phyloP scores from a whole-genome alignment of 2,888 invertebrate genomes.

The Caradrina clavipalpis region DNA sequence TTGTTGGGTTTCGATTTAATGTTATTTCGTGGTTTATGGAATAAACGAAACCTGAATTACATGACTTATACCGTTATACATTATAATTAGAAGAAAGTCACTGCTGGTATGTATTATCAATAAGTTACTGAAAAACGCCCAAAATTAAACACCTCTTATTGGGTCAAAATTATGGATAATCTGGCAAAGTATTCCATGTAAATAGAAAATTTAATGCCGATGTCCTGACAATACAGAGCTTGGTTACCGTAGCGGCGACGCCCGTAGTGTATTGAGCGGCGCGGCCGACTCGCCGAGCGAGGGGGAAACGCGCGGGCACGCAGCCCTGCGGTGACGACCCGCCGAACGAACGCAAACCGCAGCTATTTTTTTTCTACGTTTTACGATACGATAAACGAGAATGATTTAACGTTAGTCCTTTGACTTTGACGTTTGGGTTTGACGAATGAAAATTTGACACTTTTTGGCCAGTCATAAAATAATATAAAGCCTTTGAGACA shows the following conservation, averaged over 20 bases:
- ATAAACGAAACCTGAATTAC: too few relatives aligned
- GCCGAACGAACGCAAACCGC: slow-evolving; percentile 53
- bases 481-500: neutral
- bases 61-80: too few relatives aligned
- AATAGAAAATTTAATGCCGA: neutral
- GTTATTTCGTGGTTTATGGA: neutral
- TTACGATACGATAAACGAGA: too few relatives aligned
- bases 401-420: neutral
- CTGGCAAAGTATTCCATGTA: too few relatives aligned
- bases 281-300: slow-evolving; percentile 53
- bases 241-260: slow-evolving; percentile 65
- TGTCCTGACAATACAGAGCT: slow-evolving; percentile 24
- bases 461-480: neutral
- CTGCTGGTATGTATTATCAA: too few relatives aligned
- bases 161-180: too few relatives aligned
- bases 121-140: too few relatives aligned
- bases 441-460: neutral
- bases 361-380: slow-evolving; percentile 33
- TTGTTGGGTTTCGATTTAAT: slow-evolving; percentile 3
- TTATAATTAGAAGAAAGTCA: too few relatives aligned
- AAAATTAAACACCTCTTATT: too few relatives aligned
- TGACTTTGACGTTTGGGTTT: slow-evolving; percentile 19
- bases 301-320: slow-evolving; percentile 62
- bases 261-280: slow-evolving; percentile 66
- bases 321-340: slow-evolving; percentile 27